A percentile compares a stretch with the other conserved stretches of the same genome.
These are phyloP conservation scores for Oceanites oceanicus DNA, from an alignment of 2,113 vertebrate genomes.

Conservation along the genomic window DNA sequence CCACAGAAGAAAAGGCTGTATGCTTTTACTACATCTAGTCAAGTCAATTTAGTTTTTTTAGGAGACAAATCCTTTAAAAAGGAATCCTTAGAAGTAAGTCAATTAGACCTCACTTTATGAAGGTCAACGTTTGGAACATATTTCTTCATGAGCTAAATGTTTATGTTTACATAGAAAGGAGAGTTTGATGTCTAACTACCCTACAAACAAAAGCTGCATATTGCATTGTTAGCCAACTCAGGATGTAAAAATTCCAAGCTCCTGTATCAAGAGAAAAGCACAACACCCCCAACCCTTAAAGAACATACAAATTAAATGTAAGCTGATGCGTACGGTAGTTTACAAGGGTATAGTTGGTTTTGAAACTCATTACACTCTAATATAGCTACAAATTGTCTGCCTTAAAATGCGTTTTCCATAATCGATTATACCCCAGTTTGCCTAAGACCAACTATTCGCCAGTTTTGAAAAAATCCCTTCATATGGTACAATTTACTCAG, in stretches of 20 bases:
- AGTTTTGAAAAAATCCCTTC: not conserved
- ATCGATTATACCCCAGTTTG: not conserved
- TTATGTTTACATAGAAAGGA: constrained; percentile 64
- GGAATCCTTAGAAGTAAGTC: not conserved
- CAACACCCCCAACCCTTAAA: not conserved
- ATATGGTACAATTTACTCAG: fast-evolving
- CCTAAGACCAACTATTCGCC: not conserved
- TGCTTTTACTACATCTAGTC: not conserved
- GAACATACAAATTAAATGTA: fast-evolving
- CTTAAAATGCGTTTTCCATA: not conserved
- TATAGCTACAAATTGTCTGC: constrained; percentile 8
- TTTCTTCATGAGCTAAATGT: constrained; percentile 71
- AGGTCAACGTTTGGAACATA: constrained; percentile 74
- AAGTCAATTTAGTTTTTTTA: not conserved
- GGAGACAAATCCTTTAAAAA: constrained; percentile 14
- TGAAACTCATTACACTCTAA: not conserved
- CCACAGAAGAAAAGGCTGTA: constrained; percentile 5
- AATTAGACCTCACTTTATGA: not conserved
- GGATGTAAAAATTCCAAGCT: constrained; percentile 27
- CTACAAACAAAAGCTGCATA: constrained; percentile 66
- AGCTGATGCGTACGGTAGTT: not conserved
- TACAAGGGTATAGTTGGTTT: not conserved
- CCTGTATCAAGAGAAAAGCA: not conserved
- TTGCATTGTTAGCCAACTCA: constrained; percentile 74
- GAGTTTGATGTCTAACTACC: constrained; percentile 48